phyloP scores from a whole-genome alignment of 2,797 vertebrate genomes.

The Cryptoprocta ferox region DNA sequence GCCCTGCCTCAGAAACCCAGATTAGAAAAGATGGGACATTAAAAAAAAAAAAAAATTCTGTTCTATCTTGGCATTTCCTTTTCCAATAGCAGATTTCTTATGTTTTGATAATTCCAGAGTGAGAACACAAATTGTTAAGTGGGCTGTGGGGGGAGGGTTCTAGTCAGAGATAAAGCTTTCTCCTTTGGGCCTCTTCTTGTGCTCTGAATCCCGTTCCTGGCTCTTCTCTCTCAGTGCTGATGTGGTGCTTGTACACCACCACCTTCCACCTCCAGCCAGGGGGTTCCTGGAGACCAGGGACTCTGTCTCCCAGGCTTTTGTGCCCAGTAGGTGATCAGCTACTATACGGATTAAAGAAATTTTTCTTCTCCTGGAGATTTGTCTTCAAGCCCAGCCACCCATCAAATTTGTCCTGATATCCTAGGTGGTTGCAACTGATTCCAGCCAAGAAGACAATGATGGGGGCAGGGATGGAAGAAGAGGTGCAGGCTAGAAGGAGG shows the following conservation, averaged over 20 bases:
- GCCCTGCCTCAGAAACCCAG: constrained; percentile 14
- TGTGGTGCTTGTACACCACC: fast-evolving
- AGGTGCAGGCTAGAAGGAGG: neutral
- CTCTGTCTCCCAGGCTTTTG: neutral
- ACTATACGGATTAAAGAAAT: neutral
- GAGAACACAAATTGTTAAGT: constrained; percentile 27
- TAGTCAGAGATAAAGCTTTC: neutral
- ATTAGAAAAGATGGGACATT: constrained; percentile 40
- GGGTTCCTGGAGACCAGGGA: no score
- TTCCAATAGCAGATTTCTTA: constrained; percentile 42
- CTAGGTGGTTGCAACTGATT: neutral
- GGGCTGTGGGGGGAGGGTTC: neutral
- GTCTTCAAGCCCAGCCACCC: neutral
- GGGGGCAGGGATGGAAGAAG: neutral
- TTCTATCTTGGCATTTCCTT: constrained; percentile 14
- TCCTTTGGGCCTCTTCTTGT: neutral
- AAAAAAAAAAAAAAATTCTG: neutral
- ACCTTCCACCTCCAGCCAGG: neutral
- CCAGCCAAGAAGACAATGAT: neutral
- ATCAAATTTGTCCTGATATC: neutral
- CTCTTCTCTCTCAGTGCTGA: neutral
- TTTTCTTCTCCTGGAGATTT: neutral
- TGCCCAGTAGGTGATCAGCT: neutral
- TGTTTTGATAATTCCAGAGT: constrained; percentile 43
- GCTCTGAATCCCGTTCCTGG: neutral